Percentiles rank a stretch among this genome's conserved stretches.
Evolutionary conservation across 2,888 invertebrate species (phyloP).

Genomic region (Hoplodrina ambigua): DNA sequence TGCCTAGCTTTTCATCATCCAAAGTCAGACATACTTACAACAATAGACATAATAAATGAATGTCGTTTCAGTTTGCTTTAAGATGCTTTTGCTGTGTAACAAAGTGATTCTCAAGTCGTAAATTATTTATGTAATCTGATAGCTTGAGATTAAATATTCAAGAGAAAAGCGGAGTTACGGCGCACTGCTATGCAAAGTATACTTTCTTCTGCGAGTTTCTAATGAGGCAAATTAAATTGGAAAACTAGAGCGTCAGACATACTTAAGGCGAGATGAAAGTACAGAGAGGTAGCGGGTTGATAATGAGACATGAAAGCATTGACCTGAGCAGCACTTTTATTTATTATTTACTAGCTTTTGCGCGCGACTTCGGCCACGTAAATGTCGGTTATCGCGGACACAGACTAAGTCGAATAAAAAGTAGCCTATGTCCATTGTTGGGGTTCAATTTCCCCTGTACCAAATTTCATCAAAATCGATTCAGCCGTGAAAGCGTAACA

Average conservation of each 20-base stretch:
- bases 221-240: conserved; percentile 46
- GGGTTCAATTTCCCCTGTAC: no score
- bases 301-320: background rate
- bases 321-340: background rate
- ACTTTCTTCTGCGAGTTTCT: conserved; percentile 33
- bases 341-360: background rate
- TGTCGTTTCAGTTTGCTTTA: conserved; percentile 42
- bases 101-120: conserved; percentile 52
- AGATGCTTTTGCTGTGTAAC: conserved; percentile 40
- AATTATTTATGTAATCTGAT: conserved; percentile 58
- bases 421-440: no score
- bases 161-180: conserved; percentile 23
- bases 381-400: no score
- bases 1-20: conserved; percentile 29
- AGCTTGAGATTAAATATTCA: conserved; percentile 50
- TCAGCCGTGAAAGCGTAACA: no score
- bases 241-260: conserved; percentile 31
- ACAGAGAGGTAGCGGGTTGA: background rate
- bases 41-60: conserved; percentile 48
- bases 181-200: conserved; percentile 24
- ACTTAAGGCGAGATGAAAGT: background rate
- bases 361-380: no score
- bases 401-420: no score
- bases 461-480: no score
- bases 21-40: conserved; percentile 27